Base-by-base conservation (phyloP, 2,113 vertebrate genomes). In the Urocitellus parryii region DNA sequence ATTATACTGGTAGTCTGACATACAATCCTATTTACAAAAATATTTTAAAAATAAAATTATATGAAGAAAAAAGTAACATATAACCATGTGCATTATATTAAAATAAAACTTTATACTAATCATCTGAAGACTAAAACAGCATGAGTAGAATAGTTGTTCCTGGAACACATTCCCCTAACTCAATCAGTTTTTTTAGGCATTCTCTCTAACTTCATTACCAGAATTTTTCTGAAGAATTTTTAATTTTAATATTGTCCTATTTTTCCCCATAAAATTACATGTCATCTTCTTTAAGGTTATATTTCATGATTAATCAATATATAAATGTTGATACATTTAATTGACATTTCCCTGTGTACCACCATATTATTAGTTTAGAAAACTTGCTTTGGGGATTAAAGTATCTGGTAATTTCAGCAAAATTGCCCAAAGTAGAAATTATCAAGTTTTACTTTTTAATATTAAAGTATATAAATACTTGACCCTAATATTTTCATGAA, bases 231-330 rank as follows among this genome's bases (percentile, higher is more conserved):
- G 65, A 81, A 77, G 27, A 79, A 63, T 53, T 67, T 80, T 39
- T 39, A 12, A 76, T 76, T 81, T 89, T n/a, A 85, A 9, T 45
- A 32, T n/a, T 48, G 12, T 48, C n/a, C 58, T 73, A 72, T 63
- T 67, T 86, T 84, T 37, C 65, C 48, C 51, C 39, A 18, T 68
- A 56, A 79, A 91, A 79, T 84, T 84, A 39, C 32, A 27, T 90
- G 18, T 13, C 11, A 65, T 51, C 25, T 81, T 80, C 48, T 89
- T 67, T 83, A 68, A 79, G 8, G 13, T 34, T 81, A 14, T 29
- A 65, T n/a, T 95, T 91, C 82, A 29, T 82, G 34, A 67, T 18
- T 88, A 76, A 63, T 53, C 90, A 70, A 67, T 63, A 90, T 73
- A 34, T 70, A 79, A 68, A 39, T 77, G 42, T 58, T 85, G 65